Conservation (phyloP, 1,140 invertebrate genomes). For the Lepidostoma basale region DNA sequence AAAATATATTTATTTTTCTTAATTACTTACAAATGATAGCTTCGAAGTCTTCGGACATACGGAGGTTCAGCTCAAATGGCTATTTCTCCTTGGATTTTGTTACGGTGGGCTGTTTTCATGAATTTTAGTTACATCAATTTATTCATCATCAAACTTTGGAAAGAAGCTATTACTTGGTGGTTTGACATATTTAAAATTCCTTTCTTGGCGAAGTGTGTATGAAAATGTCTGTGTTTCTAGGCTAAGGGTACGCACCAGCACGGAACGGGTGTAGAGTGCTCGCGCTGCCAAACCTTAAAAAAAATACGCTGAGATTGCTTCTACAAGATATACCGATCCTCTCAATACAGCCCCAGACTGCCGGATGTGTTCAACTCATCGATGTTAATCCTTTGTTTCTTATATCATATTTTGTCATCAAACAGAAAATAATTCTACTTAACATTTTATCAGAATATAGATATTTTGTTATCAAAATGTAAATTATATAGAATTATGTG, state of each 20-base stretch:
- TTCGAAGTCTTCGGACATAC: no score
- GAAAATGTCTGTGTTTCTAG: slow-evolving; percentile 16
- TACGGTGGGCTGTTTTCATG: no score
- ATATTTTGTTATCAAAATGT: not conserved
- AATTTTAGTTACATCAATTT: no score
- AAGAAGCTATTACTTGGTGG: no score
- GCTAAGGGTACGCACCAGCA: slow-evolving; percentile 11
- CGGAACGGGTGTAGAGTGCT: not conserved
- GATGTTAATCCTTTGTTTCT: slow-evolving; percentile 1
- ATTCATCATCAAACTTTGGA: no score
- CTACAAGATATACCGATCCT: slow-evolving; percentile 22
- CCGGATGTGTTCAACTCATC: slow-evolving; percentile 40
- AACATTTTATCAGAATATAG: not conserved
- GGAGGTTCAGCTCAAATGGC: no score
- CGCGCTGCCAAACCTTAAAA: slow-evolving; percentile 13
- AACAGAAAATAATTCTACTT: not conserved
- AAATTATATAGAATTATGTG: slow-evolving; percentile 14
- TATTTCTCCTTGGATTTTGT: no score
- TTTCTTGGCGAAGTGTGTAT: no score
- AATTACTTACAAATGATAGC: no score
- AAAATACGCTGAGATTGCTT: slow-evolving; percentile 36
- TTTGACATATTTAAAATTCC: no score
- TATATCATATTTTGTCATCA: not conserved
- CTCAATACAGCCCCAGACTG: slow-evolving; percentile 37
- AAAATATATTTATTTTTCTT: no score